Evolutionary conservation across 2,797 vertebrate genomes (phyloP).

Genomic region (Caiman crocodilus): DNA sequence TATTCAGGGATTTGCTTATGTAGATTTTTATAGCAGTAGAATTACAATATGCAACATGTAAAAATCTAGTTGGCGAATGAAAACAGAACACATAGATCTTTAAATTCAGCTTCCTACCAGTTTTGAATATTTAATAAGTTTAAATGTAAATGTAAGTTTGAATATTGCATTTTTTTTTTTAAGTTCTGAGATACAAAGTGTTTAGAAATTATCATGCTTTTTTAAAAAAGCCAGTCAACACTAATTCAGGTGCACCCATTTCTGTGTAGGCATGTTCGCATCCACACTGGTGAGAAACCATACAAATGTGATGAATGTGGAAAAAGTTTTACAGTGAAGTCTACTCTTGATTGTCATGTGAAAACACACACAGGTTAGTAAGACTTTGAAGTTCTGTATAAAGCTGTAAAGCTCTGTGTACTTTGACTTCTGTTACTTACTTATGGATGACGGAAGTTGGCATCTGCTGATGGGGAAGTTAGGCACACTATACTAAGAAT

Average conservation of each 20-base stretch:
- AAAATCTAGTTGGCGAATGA: not conserved
- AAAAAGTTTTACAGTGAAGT: constrained; percentile 98
- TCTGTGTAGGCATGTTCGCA: constrained; percentile 91
- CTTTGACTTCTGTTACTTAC: not conserved
- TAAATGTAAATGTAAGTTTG: not conserved
- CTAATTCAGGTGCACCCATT: not conserved
- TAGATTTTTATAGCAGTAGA: not conserved
- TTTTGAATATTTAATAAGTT: not conserved
- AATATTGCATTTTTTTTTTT: constrained; percentile 1
- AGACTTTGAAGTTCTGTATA: not conserved
- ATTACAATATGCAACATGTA: not conserved
- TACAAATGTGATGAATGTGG: constrained; percentile 97
- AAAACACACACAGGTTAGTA: constrained; percentile 96
- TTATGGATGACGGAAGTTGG: not conserved
- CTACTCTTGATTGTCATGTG: constrained; percentile 96
- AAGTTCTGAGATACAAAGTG: not conserved
- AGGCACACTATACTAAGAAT: not conserved
- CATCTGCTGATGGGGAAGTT: not conserved
- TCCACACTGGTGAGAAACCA: constrained; percentile 97
- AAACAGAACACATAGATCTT: not conserved
- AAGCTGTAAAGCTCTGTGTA: too few species aligned
- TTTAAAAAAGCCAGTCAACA: not conserved
- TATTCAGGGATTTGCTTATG: not conserved
- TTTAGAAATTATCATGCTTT: not conserved
- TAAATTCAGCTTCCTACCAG: not conserved